A percentile compares a stretch with the other conserved stretches of the same genome.
Conservation (phyloP, 1,140 invertebrate genomes). For the Drosophila pectinifera region DNA sequence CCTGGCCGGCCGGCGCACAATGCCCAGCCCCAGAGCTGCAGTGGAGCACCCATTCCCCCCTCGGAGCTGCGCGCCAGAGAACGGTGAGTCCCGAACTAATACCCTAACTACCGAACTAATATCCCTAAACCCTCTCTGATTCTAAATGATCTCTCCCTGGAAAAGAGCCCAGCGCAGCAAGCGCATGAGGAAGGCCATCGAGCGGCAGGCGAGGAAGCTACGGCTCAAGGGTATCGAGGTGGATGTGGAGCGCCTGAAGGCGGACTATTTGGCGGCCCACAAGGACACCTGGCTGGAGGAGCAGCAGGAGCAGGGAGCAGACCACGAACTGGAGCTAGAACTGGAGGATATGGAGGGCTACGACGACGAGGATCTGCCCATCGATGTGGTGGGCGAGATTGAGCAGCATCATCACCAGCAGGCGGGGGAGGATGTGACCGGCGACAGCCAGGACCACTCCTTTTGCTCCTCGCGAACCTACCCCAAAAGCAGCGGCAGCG, state of each 20-base stretch:
- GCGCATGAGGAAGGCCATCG: conserved; percentile 96
- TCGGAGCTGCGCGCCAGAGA: conserved; percentile 96
- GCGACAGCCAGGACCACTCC: conserved; percentile 88
- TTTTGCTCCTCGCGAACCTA: conserved; percentile 85
- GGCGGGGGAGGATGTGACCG: background rate
- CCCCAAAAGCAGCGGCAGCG: conserved; percentile 44
- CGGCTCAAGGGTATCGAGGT: conserved; percentile 95
- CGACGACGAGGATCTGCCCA: conserved; percentile 79
- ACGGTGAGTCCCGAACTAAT: conserved; percentile 85
- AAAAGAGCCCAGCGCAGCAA: conserved; percentile 92
- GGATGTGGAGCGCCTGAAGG: conserved; percentile 92
- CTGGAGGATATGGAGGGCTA: conserved; percentile 88
- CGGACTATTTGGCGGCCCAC: conserved; percentile 89
- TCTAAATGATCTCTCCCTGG: background rate
- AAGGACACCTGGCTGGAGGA: conserved; percentile 86
- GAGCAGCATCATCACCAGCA: background rate
- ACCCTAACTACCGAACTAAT: background rate
- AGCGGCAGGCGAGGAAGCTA: conserved; percentile 95
- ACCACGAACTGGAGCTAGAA: conserved; percentile 88
- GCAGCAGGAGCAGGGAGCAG: conserved; percentile 87
- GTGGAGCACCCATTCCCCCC: conserved; percentile 97
- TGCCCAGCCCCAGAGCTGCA: conserved; percentile 98
- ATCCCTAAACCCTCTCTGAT: background rate
- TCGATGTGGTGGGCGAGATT: conserved; percentile 86
- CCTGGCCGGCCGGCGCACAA: conserved; percentile 99